Conservation (phyloP, 2,113 vertebrate genomes). For the Morone chrysops region DNA sequence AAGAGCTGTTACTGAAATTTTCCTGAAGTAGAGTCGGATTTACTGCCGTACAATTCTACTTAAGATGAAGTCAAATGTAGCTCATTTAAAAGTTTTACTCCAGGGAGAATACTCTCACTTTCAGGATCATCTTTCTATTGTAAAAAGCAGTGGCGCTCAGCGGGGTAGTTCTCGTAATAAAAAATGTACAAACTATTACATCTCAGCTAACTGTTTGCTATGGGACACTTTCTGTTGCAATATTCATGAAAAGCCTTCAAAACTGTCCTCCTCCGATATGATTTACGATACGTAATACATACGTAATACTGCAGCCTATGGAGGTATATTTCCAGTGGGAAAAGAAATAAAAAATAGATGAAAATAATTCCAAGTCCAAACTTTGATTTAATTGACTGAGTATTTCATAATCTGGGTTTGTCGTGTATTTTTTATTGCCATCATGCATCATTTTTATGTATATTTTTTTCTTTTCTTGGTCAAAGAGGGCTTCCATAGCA, state of each 20-base stretch:
- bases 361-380: no score
- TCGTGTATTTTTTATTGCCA: no score
- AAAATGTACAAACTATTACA: not conserved
- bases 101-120: not conserved
- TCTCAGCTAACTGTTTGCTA: not conserved
- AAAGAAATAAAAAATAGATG: not conserved
- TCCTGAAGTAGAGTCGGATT: not conserved
- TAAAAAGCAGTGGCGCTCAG: not conserved
- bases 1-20: not conserved
- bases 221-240: not conserved
- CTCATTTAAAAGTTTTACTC: slow-evolving; percentile 39
- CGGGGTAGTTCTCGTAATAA: not conserved
- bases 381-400: no score
- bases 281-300: no score
- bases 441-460: no score
- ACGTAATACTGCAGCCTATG: not conserved
- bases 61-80: slow-evolving; percentile 2
- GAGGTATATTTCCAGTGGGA: not conserved
- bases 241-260: not conserved
- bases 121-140: not conserved
- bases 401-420: no score
- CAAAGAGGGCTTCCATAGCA: no score
- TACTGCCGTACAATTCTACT: not conserved
- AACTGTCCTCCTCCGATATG: not conserved
- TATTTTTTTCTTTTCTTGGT: no score